phyloP scores from a whole-genome alignment of 1,140 invertebrate genomes.

The Aphelenchoides besseyi region DNA sequence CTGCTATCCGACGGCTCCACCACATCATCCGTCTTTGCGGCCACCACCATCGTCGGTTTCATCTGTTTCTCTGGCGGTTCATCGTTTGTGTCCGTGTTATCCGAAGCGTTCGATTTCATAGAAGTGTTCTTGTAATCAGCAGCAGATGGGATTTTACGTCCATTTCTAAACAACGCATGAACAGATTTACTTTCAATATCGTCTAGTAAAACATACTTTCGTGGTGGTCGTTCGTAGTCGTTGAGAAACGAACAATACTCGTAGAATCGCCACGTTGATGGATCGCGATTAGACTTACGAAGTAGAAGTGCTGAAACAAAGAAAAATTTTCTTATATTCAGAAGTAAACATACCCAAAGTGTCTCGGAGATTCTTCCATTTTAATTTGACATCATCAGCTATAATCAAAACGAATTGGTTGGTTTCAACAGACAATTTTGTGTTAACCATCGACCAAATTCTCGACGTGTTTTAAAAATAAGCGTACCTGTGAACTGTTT shows the following conservation, averaged over 20 bases:
- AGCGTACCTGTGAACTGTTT: conserved; percentile 16
- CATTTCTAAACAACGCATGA: not conserved
- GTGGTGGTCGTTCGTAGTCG: conserved; percentile 9
- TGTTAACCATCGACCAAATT: not conserved
- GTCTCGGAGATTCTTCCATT: conserved; percentile 20
- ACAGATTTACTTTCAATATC: not conserved
- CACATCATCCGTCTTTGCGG: not conserved
- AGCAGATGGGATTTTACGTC: not conserved
- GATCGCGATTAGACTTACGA: conserved; percentile 13
- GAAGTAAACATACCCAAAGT: no score
- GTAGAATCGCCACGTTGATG: conserved; percentile 18
- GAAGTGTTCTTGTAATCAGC: not conserved
- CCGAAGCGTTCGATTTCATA: not conserved
- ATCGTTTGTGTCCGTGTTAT: not conserved
- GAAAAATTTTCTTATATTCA: no score
- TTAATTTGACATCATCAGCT: conserved; percentile 21
- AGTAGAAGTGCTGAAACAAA: conserved; percentile 13
- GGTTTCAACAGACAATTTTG: no score
- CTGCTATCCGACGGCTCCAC: conserved; percentile 11
- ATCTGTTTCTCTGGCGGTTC: conserved; percentile 13
- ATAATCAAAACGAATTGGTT: not conserved
- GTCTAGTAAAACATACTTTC: not conserved
- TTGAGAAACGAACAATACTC: conserved; percentile 15
- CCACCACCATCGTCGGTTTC: conserved; percentile 8
- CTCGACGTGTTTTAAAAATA: not conserved